These are phyloP conservation scores for Selene dorsalis DNA, from an alignment of 2,797 vertebrate genomes.

Conservation along the genomic window DNA sequence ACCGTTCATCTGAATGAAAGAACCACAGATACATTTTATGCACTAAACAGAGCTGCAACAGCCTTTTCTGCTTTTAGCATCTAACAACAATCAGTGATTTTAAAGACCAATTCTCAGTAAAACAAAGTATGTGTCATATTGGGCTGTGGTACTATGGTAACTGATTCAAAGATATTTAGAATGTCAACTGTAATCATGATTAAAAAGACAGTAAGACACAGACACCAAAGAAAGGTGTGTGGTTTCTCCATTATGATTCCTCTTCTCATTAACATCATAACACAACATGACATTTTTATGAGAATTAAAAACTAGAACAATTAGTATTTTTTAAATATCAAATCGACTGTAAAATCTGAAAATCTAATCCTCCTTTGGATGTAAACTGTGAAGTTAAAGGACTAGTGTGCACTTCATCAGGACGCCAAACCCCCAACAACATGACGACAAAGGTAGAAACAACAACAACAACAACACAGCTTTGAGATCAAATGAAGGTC, in stretches of 20 bases:
- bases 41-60: not conserved
- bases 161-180: not conserved
- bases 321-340: not conserved
- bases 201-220: not conserved
- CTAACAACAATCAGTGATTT: not conserved
- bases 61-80: not conserved
- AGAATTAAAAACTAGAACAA: not conserved
- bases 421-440: not conserved
- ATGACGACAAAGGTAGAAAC: not conserved
- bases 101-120: not conserved
- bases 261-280: not conserved
- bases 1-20: not conserved
- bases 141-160: not conserved
- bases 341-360: not conserved
- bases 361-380: not conserved
- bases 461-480: not conserved
- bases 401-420: not conserved
- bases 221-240: not conserved
- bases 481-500: slow-evolving; percentile 24
- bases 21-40: not conserved
- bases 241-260: not conserved
- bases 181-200: not conserved
- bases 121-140: not conserved
- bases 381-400: not conserved
- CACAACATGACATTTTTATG: not conserved